Conservation (phyloP, 1,140 invertebrate species). For the Pissodes strobi region DNA sequence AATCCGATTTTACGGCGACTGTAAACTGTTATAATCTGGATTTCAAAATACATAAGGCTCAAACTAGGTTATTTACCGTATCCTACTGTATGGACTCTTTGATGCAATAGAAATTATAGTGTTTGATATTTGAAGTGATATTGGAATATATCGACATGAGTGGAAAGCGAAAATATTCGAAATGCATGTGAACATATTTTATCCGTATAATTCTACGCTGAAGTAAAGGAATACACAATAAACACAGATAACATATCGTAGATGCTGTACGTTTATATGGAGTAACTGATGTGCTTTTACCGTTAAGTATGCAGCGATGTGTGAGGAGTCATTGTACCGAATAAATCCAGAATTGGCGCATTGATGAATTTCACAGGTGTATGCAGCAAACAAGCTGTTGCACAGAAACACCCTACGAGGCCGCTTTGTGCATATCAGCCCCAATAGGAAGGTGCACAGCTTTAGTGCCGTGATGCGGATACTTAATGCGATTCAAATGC, state of each 20-base stretch:
- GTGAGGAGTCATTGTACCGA: slow-evolving; percentile 29
- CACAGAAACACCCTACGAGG: slow-evolving; percentile 41
- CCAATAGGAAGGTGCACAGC: slow-evolving; percentile 36
- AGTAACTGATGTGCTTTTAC: slow-evolving; percentile 18
- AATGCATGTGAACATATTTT: too few relatives aligned
- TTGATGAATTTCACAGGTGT: slow-evolving; percentile 43
- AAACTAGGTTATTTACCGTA: too few relatives aligned
- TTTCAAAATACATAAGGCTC: too few relatives aligned
- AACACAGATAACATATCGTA: slow-evolving; percentile 1
- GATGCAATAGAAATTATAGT: too few relatives aligned
- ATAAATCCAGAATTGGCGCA: slow-evolving; percentile 43
- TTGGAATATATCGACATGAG: too few relatives aligned
- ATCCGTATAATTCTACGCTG: too few relatives aligned
- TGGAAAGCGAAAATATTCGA: too few relatives aligned
- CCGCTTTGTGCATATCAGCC: slow-evolving; percentile 28
- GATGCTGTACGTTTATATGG: background rate
- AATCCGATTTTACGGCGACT: too few relatives aligned
- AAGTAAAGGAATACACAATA: too few relatives aligned
- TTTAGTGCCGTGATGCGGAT: slow-evolving; percentile 38
- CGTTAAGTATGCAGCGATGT: slow-evolving; percentile 29
- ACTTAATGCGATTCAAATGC: slow-evolving; percentile 36
- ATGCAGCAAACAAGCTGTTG: slow-evolving; percentile 51
- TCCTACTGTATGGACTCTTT: too few relatives aligned
- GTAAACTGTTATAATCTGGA: too few relatives aligned
- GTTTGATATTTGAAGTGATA: too few relatives aligned